Evolutionary conservation across 2,113 vertebrate species (phyloP).

Genomic region (Sus scrofa): DNA sequence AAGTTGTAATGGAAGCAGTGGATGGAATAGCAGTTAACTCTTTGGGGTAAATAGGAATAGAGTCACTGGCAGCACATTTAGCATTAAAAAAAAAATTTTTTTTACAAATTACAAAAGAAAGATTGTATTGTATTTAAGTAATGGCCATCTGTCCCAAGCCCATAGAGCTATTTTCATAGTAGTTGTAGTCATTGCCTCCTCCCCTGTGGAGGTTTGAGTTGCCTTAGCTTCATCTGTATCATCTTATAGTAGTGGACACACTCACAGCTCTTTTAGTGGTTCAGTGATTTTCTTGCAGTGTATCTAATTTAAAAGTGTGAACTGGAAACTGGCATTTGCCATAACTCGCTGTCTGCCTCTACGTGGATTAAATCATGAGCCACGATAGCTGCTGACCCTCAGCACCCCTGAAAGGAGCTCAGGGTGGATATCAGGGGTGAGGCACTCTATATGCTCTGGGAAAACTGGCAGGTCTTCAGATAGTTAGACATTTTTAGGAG

Average conservation of each 20-base stretch:
- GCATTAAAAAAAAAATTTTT: background rate
- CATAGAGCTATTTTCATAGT: background rate
- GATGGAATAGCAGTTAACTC: conserved; percentile 62
- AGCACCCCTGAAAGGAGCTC: too few species aligned
- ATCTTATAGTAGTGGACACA: background rate
- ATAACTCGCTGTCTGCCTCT: too few species aligned
- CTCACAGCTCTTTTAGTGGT: background rate
- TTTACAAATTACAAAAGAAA: background rate
- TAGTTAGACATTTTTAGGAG: too few species aligned
- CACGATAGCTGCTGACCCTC: too few species aligned
- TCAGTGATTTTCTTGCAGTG: background rate
- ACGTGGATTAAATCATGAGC: too few species aligned
- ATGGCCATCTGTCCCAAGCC: background rate
- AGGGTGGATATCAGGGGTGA: too few species aligned
- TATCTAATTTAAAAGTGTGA: background rate
- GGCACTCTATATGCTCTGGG: too few species aligned
- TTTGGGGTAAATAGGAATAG: conserved; percentile 5
- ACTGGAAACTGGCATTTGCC: too few species aligned
- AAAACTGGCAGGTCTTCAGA: too few species aligned
- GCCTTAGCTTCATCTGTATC: background rate
- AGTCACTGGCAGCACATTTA: background rate
- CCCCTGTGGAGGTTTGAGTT: background rate
- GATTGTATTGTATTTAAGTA: background rate
- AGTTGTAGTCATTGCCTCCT: background rate
- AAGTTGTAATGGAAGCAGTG: conserved; percentile 15